Conservation (phyloP, 37 sponge, comb jelly and placozoan species). For the Ianthella basta region DNA sequence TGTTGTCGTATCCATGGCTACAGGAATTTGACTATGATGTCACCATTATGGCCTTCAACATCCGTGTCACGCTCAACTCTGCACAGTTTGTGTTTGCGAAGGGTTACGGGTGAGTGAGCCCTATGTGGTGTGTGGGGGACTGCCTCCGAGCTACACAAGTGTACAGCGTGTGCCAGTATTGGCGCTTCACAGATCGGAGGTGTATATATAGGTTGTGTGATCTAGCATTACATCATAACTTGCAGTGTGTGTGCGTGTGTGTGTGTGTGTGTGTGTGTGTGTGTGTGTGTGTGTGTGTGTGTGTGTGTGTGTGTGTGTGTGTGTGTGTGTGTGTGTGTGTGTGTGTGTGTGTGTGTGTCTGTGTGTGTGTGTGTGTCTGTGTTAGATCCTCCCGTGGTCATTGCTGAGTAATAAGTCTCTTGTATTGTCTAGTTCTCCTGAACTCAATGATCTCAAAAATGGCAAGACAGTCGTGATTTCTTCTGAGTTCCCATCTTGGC, state of each 20-base stretch:
- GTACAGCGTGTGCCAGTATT: background rate
- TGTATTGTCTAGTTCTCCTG: constrained; percentile 34
- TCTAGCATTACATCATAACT: too few species aligned
- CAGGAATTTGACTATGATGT: constrained; percentile 69
- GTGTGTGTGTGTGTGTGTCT: too few species aligned
- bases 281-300: background rate
- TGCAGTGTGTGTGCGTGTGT: constrained; percentile 43
- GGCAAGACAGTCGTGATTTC: constrained; percentile 44
- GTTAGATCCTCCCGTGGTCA: constrained; percentile 36
- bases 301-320: background rate
- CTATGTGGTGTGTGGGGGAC: background rate
- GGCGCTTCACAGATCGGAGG: background rate
- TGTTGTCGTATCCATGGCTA: background rate
- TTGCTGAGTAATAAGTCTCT: background rate
- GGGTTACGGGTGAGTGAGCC: constrained; percentile 50
- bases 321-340: too few species aligned
- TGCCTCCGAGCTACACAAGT: background rate
- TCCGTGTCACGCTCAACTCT: constrained; percentile 29
- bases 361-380: too few species aligned
- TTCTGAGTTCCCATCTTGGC: constrained; percentile 52
- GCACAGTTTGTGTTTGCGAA: constrained; percentile 32
- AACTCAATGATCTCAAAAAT: constrained; percentile 25
- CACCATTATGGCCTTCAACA: constrained; percentile 60
- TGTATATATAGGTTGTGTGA: too few species aligned
- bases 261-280: constrained; percentile 1